Base-by-base conservation (phyloP, 2,797 vertebrate species). In the Pangasius djambal region DNA sequence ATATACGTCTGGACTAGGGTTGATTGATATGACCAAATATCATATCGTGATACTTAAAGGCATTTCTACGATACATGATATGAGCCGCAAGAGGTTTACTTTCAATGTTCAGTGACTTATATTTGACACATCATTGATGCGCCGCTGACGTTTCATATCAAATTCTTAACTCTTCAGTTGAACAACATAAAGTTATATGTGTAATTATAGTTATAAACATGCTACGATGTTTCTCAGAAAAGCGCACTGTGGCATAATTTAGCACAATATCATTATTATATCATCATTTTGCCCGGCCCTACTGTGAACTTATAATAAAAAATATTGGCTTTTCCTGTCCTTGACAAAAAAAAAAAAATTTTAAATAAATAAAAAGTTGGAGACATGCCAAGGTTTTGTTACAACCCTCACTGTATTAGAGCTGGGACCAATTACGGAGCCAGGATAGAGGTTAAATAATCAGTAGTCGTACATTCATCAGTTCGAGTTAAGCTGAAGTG, bases 401-500 rank as follows among this genome's bases (percentile, higher is more conserved):
- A 55, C n/a, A 79, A 40, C 31, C n/a, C 40, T 25, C 6, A 37
- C 48, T 40, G 18, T n/a, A 72, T 48, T 79, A 34, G 52, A 44
- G 37, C 77, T 18, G 78, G 50, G 50, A 31, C 18, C 44, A 82
- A 88, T 59, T 48, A 44, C 15, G 20, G 28, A 40, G 10, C 13
- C 22, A 18, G 55, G n/a, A 20, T n/a, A 9, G 50, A 57, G 37
- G 65, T 82, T 22, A 87, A 79, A 87, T 74, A 86, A 50, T 74
- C 50, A 31, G 37, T n/a, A 22, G 31, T 31, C 10, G 12, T 34
- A 50, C 52, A 31, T 15, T 83, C 65, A 72, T 57, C 34, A 25
- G 18, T 61, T 59, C 34, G 25, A 88, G 52, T 37, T 83, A 55
- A 37, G 52, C 37, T 52, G 63, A 69, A 67, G 63, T 44, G 40